Base-by-base conservation (phyloP, 2,888 invertebrate species). In the Pecten maximus region DNA sequence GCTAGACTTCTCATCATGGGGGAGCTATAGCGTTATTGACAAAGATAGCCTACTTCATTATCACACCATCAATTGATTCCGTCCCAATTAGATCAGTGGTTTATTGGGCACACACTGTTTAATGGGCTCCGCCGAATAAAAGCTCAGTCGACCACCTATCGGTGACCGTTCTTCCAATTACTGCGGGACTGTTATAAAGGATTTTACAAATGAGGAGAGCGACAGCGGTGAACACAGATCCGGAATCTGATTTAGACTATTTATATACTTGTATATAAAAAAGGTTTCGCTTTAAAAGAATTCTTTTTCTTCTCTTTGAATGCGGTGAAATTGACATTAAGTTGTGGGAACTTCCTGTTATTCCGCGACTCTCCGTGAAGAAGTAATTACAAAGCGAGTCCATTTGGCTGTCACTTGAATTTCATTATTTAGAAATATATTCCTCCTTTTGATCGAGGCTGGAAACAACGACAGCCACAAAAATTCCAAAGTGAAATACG, bases 1-100 rank as follows among this genome's bases (percentile, higher is more conserved):
- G 74, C 35, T 74, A 74, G 74, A 74, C 74, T 74, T 74, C 74
- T 28, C 28, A 35, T 74, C 35, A 35, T 4, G 28, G 10, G 74
- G 74, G 35, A 35, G 35, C 35, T 35, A 35, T 74, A 35, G 8
- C 35, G 74, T 35, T 74, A 74, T 74, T 74, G 74, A 74, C 74
- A 28, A 28, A 74, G 35, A 74, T 74, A 74, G 74, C 74, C 74
- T 74, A 74, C 74, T 74, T 74, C 74, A 74, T 74, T 74, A 74
- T 74, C 74, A 28, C 74, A 23, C 74, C 35, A 74, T 74, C 74
- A 74, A 74, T 74, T 74, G 74, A 74, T 74, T 74, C 35, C 23
- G 28, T 19, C 35, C 74, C 74, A 74, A 74, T 74, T 74, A 74
- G 74, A 35, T 28, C 35, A 23, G 74, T 35, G 10, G 28, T 74